phyloP scores from a whole-genome alignment of 2,888 invertebrate species.

The Anorthoa munda region DNA sequence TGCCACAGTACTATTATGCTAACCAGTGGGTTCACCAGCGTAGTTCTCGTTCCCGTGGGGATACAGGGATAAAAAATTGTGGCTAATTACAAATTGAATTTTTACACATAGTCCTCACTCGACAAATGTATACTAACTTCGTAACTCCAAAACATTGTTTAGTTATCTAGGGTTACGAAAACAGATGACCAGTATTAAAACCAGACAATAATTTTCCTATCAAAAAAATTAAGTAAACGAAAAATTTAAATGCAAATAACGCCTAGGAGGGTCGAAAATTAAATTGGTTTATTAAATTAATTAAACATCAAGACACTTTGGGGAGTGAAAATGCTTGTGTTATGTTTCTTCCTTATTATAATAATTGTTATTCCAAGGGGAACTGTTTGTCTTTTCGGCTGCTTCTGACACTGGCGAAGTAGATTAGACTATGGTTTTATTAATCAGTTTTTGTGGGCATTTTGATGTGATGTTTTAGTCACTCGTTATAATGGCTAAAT shows the following conservation, averaged over 20 bases:
- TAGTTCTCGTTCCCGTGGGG: too few relatives aligned
- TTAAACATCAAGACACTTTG: slow-evolving; percentile 51
- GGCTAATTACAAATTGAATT: too few relatives aligned
- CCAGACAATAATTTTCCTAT: background rate
- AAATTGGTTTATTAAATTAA: slow-evolving; percentile 56
- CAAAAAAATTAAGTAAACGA: slow-evolving; percentile 27
- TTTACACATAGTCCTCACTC: too few relatives aligned
- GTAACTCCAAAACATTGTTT: too few relatives aligned
- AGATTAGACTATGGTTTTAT: background rate
- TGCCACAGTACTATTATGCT: too few relatives aligned
- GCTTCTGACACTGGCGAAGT: background rate
- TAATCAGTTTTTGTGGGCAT: background rate
- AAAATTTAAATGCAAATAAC: slow-evolving; percentile 54
- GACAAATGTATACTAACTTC: too few relatives aligned
- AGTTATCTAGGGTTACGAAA: too few relatives aligned
- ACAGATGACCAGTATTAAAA: background rate
- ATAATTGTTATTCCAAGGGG: slow-evolving; percentile 31
- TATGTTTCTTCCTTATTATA: slow-evolving; percentile 38
- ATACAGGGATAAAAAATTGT: too few relatives aligned
- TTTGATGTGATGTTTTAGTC: background rate
- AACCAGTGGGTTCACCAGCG: too few relatives aligned
- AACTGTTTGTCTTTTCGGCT: slow-evolving; percentile 30
- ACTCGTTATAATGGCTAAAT: background rate
- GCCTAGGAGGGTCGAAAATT: slow-evolving; percentile 34
- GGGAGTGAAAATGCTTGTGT: slow-evolving; percentile 42